These are phyloP conservation scores for Pica pica DNA, from an alignment of 2,113 vertebrate species.

Conservation along the genomic window DNA sequence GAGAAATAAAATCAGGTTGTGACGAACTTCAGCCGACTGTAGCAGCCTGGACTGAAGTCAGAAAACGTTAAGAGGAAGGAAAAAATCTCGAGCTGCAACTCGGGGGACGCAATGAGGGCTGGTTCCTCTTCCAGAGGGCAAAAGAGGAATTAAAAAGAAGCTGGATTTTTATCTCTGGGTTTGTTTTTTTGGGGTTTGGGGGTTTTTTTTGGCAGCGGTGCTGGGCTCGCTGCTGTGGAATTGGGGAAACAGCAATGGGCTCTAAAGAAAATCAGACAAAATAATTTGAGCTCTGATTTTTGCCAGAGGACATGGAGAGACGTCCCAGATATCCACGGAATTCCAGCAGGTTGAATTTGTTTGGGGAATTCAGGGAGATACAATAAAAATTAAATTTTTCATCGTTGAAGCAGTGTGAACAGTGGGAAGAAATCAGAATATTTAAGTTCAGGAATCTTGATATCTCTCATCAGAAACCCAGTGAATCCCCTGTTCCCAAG, in stretches of 20 bases:
- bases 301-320: not conserved
- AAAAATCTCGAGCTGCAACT: not conserved
- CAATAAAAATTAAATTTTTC: not conserved
- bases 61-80: slow-evolving; percentile 32
- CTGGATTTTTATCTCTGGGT: not conserved
- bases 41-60: not conserved
- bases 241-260: rapidly evolving
- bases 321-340: no score
- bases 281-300: not conserved
- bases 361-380: not conserved
- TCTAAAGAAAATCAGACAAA: not conserved
- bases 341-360: not conserved
- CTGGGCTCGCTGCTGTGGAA: not conserved
- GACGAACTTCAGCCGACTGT: not conserved
- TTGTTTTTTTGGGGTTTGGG: not conserved
- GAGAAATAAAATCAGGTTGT: not conserved
- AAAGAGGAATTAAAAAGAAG: slow-evolving; percentile 38
- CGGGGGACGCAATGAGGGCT: not conserved
- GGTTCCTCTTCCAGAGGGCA: slow-evolving; percentile 40
- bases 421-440: not conserved
- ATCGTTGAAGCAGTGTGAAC: rapidly evolving
- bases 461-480: not conserved
- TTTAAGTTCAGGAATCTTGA: not conserved
- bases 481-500: not conserved
- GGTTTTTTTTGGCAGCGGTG: not conserved